phyloP scores from a whole-genome alignment of 2,797 vertebrate species.

The Choloepus didactylus region DNA sequence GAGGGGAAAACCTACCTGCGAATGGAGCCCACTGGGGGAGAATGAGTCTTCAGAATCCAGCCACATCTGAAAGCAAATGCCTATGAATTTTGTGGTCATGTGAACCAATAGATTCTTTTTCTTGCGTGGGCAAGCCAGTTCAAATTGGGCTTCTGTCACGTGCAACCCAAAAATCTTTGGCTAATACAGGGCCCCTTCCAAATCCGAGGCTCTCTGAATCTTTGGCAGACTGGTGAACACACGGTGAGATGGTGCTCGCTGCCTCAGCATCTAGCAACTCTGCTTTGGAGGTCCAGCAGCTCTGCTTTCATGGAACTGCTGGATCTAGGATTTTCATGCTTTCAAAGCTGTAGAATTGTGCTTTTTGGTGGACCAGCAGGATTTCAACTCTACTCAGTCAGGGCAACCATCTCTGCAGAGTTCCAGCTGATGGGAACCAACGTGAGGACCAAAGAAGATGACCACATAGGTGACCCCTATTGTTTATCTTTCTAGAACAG shows the following conservation, averaged over 20 bases:
- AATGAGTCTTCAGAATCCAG: background rate
- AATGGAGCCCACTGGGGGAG: background rate
- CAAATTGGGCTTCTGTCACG: background rate
- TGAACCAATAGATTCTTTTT: slow-evolving; percentile 23
- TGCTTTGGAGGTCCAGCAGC: background rate
- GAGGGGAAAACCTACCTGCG: background rate
- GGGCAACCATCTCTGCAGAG: background rate
- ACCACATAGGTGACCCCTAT: background rate
- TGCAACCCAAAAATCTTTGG: slow-evolving; percentile 9
- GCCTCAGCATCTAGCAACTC: background rate
- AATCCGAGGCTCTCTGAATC: background rate
- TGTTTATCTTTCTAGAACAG: background rate
- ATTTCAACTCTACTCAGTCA: background rate
- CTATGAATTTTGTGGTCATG: background rate
- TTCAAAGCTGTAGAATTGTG: background rate
- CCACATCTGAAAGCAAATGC: background rate
- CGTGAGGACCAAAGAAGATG: background rate
- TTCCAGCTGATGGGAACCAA: background rate
- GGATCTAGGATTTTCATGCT: background rate
- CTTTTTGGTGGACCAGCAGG: background rate
- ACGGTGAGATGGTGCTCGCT: too few relatives aligned
- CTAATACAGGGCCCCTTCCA: background rate
- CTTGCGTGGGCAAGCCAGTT: background rate
- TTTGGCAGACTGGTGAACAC: background rate
- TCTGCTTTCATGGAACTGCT: background rate